Conservation (phyloP, 2,113 vertebrate genomes). For the Turdus rufiventris region DNA sequence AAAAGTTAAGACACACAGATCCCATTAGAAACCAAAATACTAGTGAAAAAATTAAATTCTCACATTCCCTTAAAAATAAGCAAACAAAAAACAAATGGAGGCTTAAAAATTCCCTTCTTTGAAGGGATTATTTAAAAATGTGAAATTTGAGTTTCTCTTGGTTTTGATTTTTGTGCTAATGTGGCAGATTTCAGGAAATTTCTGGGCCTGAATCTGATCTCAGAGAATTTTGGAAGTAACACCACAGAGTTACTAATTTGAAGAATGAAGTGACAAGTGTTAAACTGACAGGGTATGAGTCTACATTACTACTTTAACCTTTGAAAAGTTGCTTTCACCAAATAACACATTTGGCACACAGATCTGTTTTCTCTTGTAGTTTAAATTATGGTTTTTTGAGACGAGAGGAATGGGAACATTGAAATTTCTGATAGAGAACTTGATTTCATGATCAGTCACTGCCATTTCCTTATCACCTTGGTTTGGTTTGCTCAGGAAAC, state of each 20-base stretch:
- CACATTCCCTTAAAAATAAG: background rate
- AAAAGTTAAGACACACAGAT: background rate
- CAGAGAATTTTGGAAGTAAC: background rate
- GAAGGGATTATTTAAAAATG: background rate
- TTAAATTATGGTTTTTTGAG: background rate
- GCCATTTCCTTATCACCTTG: background rate
- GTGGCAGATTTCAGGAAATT: background rate
- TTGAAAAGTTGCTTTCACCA: background rate
- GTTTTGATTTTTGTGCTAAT: background rate
- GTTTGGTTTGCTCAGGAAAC: background rate
- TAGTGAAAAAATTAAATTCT: background rate
- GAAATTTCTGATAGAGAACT: background rate
- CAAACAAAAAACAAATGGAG: accelerated
- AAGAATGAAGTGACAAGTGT: background rate
- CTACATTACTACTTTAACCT: background rate
- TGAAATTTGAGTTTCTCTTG: accelerated
- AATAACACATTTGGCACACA: background rate
- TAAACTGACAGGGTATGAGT: background rate
- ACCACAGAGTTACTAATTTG: background rate
- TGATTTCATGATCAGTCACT: background rate
- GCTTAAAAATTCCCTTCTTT: background rate
- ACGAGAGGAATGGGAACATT: background rate
- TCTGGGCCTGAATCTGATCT: background rate
- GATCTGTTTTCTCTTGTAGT: background rate
- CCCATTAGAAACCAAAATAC: background rate